Base-by-base conservation (phyloP, 1,140 invertebrate genomes). In the roundworm (Caenorhabditis elegans) region DNA sequence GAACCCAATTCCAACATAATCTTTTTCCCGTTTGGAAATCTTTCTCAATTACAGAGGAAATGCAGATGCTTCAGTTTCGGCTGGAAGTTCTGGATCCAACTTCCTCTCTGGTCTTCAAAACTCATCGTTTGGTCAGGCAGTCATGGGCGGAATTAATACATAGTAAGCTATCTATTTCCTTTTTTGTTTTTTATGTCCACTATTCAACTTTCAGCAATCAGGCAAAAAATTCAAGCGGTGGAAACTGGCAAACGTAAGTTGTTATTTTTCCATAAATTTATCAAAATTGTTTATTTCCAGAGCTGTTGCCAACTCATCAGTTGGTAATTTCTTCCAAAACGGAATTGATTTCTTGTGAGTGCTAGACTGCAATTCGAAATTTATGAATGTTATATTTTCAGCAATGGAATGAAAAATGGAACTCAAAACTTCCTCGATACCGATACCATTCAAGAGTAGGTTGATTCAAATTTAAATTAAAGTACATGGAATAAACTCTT, bases 1-100 rank as follows among this genome's bases (percentile, higher is more conserved):
- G n/a, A n/a, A n/a, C n/a, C n/a, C n/a, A n/a, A n/a, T n/a, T n/a
- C n/a, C n/a, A n/a, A n/a, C n/a, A n/a, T n/a, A n/a, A n/a, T n/a
- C n/a, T n/a, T n/a, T n/a, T n/a, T n/a, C n/a, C n/a, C n/a, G n/a
- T n/a, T n/a, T n/a, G n/a, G n/a, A n/a, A n/a, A n/a, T n/a, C n/a
- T n/a, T n/a, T n/a, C n/a, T n/a, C n/a, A n/a, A n/a, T 39, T 70
- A 22, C 60, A 70, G 60, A 39, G 60, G 60, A 70, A 43, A 43
- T 43, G 53, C 26, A 60, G 34, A 22, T 60, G 53, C 11, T 31
- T 31, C 26, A 17, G 53, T 13, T 2, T 31, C 24, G 3, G 24
- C 28, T 15, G 47, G 47, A 6, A 8, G 3, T 31, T 31, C 26
- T 31, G 15, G 19, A 60, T 31, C 22, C 8, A 60, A 60, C 15